Base-by-base conservation (phyloP, 1,140 invertebrate genomes). In the Pseudobourletiella spinata region DNA sequence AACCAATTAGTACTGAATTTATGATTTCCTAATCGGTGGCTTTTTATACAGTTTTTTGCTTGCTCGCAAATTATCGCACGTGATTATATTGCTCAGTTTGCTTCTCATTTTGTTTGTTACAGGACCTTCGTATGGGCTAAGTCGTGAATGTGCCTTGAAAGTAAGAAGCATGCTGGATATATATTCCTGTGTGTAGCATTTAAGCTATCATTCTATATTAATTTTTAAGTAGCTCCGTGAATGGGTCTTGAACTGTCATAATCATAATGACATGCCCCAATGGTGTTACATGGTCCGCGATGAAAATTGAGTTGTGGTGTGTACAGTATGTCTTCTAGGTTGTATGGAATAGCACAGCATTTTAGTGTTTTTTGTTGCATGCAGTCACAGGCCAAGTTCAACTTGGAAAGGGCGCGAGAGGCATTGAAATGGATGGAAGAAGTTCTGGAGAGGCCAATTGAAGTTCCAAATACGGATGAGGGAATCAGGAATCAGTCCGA, bases 371-470 rank as follows among this genome's bases (percentile, higher is more conserved):
- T n/a, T n/a, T n/a, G n/a, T n/a, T n/a, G n/a, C n/a, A n/a, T 56
- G 52, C 66, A 81, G 80, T 76, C 80, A 64, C 78, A 80, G 68
- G 79, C 79, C 24, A 79, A 81, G 59, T 81, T 81, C 67, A 75
- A 73, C 64, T 57, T 81, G 42, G 74, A 78, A 28, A 72, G 80
- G 65, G 79, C 80, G 2, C 68, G 73, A 29, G 74, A 80, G 67
- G 76, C 74, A 11, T 61, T 80, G 14, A 65, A 71, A 3, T 81
- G 79, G 79, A 72, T 81, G 18, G 74, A 78, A 66, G 71, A 73
- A 24, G 76, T 79, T 0, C 70, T 78, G 15, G 72, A 72, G 3
- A 67, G 75, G 51, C 68, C 72, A 54, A 66, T 81, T 20, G 72
- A 76, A 22, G 69, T 72, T 16, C 71, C 72, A 14, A 71, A 30